Percentiles rank a stretch among this genome's conserved stretches.
Conservation (phyloP, 2,888 invertebrate genomes). For the Andrena minutula region DNA sequence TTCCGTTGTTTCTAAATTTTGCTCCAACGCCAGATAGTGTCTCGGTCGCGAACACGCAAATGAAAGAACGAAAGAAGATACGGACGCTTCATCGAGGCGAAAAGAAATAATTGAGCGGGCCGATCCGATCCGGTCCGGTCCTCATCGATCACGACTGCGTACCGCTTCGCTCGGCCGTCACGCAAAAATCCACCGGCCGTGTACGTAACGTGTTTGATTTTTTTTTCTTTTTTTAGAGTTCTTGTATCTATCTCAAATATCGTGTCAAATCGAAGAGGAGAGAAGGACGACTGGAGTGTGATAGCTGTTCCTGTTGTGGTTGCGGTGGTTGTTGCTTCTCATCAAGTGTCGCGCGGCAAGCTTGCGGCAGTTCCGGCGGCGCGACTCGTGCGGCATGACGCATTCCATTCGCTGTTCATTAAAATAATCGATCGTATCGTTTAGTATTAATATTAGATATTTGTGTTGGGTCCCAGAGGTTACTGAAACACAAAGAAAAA, state of each 20-base stretch:
- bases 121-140: not conserved
- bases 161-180: not conserved
- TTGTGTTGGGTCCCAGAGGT: slow-evolving; percentile 83
- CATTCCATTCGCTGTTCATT: slow-evolving; percentile 81
- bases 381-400: slow-evolving; percentile 79
- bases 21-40: not conserved
- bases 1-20: no score
- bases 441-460: slow-evolving; percentile 85
- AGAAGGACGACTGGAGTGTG: slow-evolving; percentile 76
- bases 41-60: not conserved
- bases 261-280: slow-evolving; percentile 74
- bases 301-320: slow-evolving; percentile 58
- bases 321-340: slow-evolving; percentile 56
- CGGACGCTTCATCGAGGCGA: slow-evolving; percentile 1
- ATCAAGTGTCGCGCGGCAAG: slow-evolving; percentile 75
- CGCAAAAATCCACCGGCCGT: slow-evolving; percentile 1
- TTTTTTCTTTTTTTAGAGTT: not conserved
- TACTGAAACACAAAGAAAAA: slow-evolving; percentile 82
- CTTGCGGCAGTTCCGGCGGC: slow-evolving; percentile 79
- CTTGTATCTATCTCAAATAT: slow-evolving; percentile 50
- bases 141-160: not conserved
- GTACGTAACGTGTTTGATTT: not conserved
- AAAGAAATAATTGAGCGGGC: slow-evolving; percentile 15
- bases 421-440: slow-evolving; percentile 83
- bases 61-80: not conserved